phyloP scores from a whole-genome alignment of 2,113 vertebrate species.

The Cryptotis parvus region DNA sequence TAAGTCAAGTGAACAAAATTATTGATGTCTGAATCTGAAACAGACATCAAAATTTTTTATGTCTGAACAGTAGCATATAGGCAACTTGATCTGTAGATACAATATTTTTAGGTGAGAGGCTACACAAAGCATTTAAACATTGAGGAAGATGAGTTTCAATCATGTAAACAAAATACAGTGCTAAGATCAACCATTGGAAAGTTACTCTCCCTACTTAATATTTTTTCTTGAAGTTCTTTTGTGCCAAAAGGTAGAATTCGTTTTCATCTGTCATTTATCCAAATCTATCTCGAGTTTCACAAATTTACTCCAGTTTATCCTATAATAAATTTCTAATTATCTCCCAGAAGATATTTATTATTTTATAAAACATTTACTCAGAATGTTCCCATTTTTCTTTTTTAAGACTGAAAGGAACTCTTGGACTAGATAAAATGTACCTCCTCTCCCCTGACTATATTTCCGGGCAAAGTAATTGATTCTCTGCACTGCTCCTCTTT shows the following conservation, averaged over 20 bases:
- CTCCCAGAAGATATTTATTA: background rate
- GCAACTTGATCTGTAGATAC: background rate
- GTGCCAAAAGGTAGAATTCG: background rate
- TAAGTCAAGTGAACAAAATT: background rate
- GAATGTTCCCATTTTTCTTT: background rate
- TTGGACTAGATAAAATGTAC: background rate
- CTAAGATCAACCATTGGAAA: background rate
- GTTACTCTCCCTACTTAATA: background rate
- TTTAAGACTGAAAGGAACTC: background rate
- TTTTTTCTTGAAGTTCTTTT: background rate
- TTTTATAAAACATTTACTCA: conserved; percentile 39
- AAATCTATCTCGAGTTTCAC: conserved; percentile 1
- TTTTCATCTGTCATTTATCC: conserved; percentile 43
- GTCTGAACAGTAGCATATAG: background rate
- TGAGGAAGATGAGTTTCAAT: background rate
- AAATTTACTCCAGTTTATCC: conserved; percentile 20
- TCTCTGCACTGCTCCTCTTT: background rate
- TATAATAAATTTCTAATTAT: conserved; percentile 33
- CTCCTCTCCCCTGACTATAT: background rate
- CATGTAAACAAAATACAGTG: background rate
- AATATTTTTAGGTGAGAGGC: background rate
- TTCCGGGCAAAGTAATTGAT: background rate
- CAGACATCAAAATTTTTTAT: too few species aligned
- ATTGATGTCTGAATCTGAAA: too few species aligned
- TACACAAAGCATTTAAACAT: background rate